Evolutionary conservation across 2,888 invertebrate species (phyloP).

Genomic region (Rhodophaea formosa): DNA sequence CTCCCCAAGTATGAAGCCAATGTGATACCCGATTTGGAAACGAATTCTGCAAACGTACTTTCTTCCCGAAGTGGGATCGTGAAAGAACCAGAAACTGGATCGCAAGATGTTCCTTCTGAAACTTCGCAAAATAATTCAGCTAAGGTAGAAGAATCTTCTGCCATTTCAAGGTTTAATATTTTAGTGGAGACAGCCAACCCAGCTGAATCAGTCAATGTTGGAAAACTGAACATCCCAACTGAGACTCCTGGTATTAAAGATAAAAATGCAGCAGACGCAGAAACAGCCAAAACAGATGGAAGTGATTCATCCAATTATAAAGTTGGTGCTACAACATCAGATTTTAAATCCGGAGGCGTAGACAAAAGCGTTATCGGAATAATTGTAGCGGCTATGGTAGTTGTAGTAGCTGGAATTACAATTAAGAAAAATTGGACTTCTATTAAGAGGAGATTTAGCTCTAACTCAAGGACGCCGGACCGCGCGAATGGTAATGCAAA

Average conservation of each 20-base stretch:
- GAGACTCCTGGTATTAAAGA: constrained; percentile 33
- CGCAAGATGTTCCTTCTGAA: constrained; percentile 29
- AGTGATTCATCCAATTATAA: constrained; percentile 31
- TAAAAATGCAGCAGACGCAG: neutral
- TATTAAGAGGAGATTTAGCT: constrained; percentile 65
- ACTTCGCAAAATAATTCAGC: constrained; percentile 37
- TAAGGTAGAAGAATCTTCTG: neutral
- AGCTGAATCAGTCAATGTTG: neutral
- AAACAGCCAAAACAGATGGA: constrained; percentile 29
- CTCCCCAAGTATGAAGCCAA: constrained; percentile 12
- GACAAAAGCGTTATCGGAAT: constrained; percentile 78
- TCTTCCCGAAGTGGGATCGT: constrained; percentile 48
- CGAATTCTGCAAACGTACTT: constrained; percentile 36
- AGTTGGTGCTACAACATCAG: constrained; percentile 57
- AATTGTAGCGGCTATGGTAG: constrained; percentile 75
- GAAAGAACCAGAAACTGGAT: constrained; percentile 41
- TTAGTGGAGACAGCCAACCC: constrained; percentile 25
- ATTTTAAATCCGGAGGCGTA: constrained; percentile 66
- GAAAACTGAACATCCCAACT: constrained; percentile 1
- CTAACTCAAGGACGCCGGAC: constrained; percentile 58
- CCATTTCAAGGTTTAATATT: constrained; percentile 8
- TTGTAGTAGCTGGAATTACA: constrained; percentile 76
- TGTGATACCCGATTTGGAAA: constrained; percentile 18
- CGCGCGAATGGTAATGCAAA: constrained; percentile 50
- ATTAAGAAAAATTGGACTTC: constrained; percentile 81